Evolutionary conservation across 2,797 vertebrate species (phyloP).

Genomic region (Rhinogobio ventralis): DNA sequence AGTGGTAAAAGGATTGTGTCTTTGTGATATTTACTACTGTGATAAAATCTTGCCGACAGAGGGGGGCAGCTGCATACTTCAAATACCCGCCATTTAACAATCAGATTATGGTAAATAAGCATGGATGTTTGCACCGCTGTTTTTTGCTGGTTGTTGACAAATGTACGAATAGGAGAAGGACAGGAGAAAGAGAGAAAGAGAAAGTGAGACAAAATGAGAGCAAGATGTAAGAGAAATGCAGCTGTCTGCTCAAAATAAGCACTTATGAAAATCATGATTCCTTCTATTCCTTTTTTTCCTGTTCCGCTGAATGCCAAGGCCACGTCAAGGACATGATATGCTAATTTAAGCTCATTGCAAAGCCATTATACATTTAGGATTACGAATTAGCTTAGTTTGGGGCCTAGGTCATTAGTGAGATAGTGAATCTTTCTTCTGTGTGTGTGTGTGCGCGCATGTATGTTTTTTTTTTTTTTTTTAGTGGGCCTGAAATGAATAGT

Average conservation of each 20-base stretch:
- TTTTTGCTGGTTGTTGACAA: conserved; percentile 48
- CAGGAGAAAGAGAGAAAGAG: conserved; percentile 11
- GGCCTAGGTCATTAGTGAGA: conserved; percentile 55
- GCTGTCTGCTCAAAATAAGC: conserved; percentile 52
- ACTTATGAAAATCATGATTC: conserved; percentile 36
- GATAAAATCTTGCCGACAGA: conserved; percentile 56
- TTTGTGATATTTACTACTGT: conserved; percentile 58
- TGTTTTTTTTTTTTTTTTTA: not conserved
- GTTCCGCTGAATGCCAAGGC: conserved; percentile 50
- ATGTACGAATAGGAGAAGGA: conserved; percentile 30
- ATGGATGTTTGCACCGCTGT: conserved; percentile 27
- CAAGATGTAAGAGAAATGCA: conserved; percentile 28
- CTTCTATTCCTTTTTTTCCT: conserved; percentile 25
- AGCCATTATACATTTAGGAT: conserved; percentile 52
- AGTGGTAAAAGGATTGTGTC: conserved; percentile 55
- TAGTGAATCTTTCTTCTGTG: not conserved
- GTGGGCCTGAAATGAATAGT: not conserved
- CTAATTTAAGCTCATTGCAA: conserved; percentile 48
- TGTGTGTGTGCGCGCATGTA: conserved; percentile 11
- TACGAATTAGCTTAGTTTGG: conserved; percentile 46
- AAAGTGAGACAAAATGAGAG: conserved; percentile 10
- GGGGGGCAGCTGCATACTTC: conserved; percentile 58
- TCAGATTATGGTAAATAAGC: conserved; percentile 61
- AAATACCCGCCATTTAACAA: conserved; percentile 54
- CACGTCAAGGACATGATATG: conserved; percentile 56